Base-by-base conservation (phyloP, 2,888 invertebrate genomes). In the Noctua pronuba region DNA sequence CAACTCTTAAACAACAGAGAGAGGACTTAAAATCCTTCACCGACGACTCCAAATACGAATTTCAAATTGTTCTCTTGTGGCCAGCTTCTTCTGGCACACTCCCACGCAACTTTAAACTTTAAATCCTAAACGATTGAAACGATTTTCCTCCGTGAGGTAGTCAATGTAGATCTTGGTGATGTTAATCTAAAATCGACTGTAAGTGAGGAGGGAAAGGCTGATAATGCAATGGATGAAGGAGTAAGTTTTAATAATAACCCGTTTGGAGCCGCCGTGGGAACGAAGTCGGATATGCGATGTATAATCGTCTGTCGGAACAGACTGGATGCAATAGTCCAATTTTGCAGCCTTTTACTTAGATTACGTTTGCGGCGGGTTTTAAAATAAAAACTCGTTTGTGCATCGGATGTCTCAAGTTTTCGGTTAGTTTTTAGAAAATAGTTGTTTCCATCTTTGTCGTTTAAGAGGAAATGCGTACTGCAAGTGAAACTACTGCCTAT, bases 301-400 rank as follows among this genome's bases (percentile, higher is more conserved):
- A 95, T 96, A 96, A 96, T 96, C 95, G 95, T 92, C 95, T 93
- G 95, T 95, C 95, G 95, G 96, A 95, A 95, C 95, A 94, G 92
- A 92, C 91, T 93, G 94, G 93, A 95, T 95, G 96, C 96, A 96
- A 96, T 96, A 96, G 96, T 96, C 96, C 95, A 96, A 96, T 96
- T 96, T 96, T 95, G 96, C 95, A 95, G 95, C 94, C 96, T 96
- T 96, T 96, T 96, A 96, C 96, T 96, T 95, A 96, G 95, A 94
- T 95, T 93, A 93, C 93, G 91, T 92, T 94, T 92, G 93, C 90
- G 92, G 92, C 93, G 91, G 90, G 90, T 92, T 92, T 91, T 90
- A 92, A 90, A 94, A 94, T 91, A 91, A 84, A 82, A 88, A 94
- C 92, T 91, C 77, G 93, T 94, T 95, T 93, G 89, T 89, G 91